Evolutionary conservation across 1,140 invertebrate species (phyloP), one percentile per base, ranked within the genome.

Genomic region (Dufourea novaeangliae): DNA sequence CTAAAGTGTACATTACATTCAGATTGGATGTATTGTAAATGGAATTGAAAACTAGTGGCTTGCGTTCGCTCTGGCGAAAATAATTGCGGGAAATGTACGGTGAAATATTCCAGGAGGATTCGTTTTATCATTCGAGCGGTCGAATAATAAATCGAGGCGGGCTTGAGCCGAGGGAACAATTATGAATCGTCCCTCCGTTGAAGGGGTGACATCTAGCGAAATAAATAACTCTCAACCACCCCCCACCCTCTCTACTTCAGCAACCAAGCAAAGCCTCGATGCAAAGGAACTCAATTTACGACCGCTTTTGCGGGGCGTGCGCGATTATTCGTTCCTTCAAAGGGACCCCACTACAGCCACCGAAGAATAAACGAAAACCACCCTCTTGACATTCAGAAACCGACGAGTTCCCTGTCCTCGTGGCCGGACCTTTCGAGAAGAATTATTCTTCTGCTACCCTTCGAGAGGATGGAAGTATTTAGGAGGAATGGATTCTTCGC

Each of bases 101-200:
- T 8, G 20, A 6, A 7, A 50, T n/a, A n/a, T 50, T 50, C 46
- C 46, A n/a, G 46, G n/a, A 17, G 20, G 0, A n/a, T n/a, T n/a
- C 17, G 46, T 17, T 50, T 50, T 50, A 50, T 50, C n/a, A 50
- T 50, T 50, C 46, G n/a, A 50, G 46, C 46, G 20, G 46, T 50
- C 46, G 46, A 50, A 50, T 50, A 50, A 50, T 50, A 50, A 50
- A 50, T n/a, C n/a, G 46, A 6, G 46, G 20, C 46, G 46, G 20
- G 46, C 46, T 50, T 50, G n/a, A n/a, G 46, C 46, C 46, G 46
- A n/a, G 17, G n/a, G 46, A 50, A 50, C 46, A 50, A 50, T 50
- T 50, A 50, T 7, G 46, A 50, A n/a, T 50, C n/a, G n/a, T n/a
- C 46, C 5, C 20, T 7, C 20, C 46, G 20, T n/a, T 7, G 2